These are phyloP conservation scores for Pseudorectes ferrugineus DNA, from an alignment of 2,113 vertebrate genomes.

Conservation along the genomic window DNA sequence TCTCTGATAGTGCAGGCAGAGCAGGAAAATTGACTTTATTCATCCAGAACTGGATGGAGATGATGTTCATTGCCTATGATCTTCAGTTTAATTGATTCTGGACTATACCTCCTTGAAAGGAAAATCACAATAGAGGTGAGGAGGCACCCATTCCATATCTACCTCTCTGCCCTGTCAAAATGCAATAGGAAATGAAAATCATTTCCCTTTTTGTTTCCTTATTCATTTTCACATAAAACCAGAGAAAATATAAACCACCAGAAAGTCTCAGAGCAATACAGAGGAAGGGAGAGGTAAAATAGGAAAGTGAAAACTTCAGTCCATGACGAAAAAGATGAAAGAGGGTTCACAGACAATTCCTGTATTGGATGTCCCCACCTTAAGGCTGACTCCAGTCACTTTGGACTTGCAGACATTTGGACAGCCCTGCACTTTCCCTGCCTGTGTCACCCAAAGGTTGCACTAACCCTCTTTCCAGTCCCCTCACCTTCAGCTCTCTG, in stretches of 20 bases:
- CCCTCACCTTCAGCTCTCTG: neutral
- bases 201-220: neutral
- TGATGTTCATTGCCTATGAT: neutral
- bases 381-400: neutral
- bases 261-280: neutral
- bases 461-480: neutral
- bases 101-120: neutral
- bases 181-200: neutral
- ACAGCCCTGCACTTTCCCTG: neutral
- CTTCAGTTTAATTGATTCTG: neutral
- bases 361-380: neutral
- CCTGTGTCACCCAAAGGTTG: accelerated
- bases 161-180: neutral
- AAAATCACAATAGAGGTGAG: neutral
- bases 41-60: neutral
- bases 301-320: neutral
- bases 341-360: neutral
- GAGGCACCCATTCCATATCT: neutral
- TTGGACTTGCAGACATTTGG: neutral
- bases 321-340: accelerated
- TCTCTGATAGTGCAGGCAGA: neutral
- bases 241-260: neutral
- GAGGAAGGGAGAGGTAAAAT: neutral
- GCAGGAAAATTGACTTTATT: neutral
- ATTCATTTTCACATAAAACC: neutral